phyloP scores from a whole-genome alignment of 2,113 vertebrate genomes.

The Cyrtonyx montezumae region DNA sequence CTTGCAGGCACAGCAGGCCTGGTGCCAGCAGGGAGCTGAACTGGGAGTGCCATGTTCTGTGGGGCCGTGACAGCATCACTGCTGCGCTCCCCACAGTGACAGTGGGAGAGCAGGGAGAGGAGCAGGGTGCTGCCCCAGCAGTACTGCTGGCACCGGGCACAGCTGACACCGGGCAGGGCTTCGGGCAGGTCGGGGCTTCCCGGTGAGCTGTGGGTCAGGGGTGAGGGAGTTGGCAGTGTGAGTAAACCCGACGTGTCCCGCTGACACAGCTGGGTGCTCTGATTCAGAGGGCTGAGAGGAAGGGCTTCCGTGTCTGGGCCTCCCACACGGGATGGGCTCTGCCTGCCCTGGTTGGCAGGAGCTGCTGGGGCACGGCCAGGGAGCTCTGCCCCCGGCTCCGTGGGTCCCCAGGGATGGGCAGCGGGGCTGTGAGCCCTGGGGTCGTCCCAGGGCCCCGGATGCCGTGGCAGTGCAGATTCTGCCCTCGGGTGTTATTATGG shows the following conservation, averaged over 20 bases:
- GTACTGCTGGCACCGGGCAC: fast-evolving
- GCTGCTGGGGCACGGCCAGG: neutral
- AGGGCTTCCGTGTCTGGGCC: slow-evolving; percentile 55
- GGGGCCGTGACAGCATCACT: neutral
- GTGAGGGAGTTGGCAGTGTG: slow-evolving; percentile 18
- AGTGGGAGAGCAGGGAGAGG: neutral
- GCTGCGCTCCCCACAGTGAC: neutral
- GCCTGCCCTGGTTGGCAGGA: neutral
- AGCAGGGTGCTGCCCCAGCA: neutral
- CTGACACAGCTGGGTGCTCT: slow-evolving; percentile 23
- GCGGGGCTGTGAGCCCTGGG: neutral
- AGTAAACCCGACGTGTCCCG: slow-evolving; percentile 38
- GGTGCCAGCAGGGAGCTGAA: neutral
- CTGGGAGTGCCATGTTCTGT: neutral
- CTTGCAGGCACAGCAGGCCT: neutral
- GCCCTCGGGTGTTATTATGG: fast-evolving
- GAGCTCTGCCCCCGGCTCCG: neutral
- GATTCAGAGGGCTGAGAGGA: slow-evolving; percentile 46
- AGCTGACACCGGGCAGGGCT: fast-evolving
- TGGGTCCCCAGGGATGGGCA: neutral
- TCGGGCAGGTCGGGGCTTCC: neutral
- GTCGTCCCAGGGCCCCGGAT: neutral
- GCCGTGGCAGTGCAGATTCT: neutral
- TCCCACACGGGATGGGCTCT: neutral
- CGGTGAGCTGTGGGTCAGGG: neutral